Evolutionary conservation across 2,888 invertebrate species (phyloP).

Genomic region (Drosophila paramelanica): DNA sequence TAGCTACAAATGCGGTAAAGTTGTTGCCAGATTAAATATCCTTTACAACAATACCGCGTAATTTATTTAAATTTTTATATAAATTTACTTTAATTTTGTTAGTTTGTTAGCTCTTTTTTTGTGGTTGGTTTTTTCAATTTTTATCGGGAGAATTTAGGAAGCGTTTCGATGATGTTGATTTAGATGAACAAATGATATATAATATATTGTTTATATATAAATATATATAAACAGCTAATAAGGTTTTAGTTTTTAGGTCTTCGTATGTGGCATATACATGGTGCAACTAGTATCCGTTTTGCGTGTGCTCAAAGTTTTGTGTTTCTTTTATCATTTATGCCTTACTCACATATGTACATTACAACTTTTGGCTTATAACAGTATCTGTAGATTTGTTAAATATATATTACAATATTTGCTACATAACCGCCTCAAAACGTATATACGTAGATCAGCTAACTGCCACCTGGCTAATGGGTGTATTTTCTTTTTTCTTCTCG

Average conservation of each 20-base stretch:
- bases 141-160: slow-evolving; percentile 18
- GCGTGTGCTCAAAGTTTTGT: slow-evolving; percentile 1
- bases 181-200: slow-evolving; percentile 12
- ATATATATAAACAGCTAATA: slow-evolving; percentile 25
- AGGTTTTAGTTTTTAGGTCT: slow-evolving; percentile 17
- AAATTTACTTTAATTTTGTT: slow-evolving; percentile 3
- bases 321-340: background rate
- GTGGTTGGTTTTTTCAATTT: background rate
- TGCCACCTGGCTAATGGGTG: slow-evolving; percentile 11
- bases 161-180: slow-evolving; percentile 23
- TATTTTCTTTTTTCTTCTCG: background rate
- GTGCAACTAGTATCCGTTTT: background rate
- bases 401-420: slow-evolving; percentile 39
- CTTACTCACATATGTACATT: slow-evolving; percentile 32
- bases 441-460: slow-evolving; percentile 2
- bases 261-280: slow-evolving; percentile 17
- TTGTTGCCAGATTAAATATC: slow-evolving; percentile 17
- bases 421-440: slow-evolving; percentile 22
- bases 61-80: background rate
- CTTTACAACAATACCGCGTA: slow-evolving; percentile 12
- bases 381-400: slow-evolving; percentile 10
- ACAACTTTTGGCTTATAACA: slow-evolving; percentile 43
- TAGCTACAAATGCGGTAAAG: slow-evolving; percentile 48
- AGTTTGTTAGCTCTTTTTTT: slow-evolving; percentile 1
- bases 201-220: slow-evolving; percentile 2